Conservation (phyloP, 2,888 invertebrate genomes). For the Callimorpha dominula region DNA sequence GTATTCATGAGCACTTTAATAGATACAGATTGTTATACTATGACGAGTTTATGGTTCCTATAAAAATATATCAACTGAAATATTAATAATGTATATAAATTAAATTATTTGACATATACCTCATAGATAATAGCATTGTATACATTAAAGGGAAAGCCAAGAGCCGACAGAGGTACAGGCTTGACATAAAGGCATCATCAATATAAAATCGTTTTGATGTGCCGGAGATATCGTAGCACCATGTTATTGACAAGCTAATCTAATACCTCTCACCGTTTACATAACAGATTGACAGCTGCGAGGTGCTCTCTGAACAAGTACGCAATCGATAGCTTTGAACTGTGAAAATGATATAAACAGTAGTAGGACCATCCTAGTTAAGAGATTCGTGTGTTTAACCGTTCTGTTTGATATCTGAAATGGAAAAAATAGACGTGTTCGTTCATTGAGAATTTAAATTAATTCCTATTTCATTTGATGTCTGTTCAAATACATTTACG, state of each 20-base stretch:
- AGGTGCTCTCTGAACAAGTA: constrained; percentile 14
- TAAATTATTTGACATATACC: neutral
- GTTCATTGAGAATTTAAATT: neutral
- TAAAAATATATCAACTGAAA: too few relatives aligned
- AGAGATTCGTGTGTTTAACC: neutral
- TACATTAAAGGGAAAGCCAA: neutral
- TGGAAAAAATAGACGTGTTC: neutral
- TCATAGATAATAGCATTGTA: neutral
- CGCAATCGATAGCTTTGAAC: constrained; percentile 18
- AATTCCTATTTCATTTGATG: too few relatives aligned
- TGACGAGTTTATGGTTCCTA: too few relatives aligned
- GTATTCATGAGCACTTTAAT: too few relatives aligned
- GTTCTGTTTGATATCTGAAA: neutral
- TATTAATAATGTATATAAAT: too few relatives aligned
- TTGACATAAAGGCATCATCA: neutral
- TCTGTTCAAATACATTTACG: too few relatives aligned
- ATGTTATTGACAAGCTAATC: constrained; percentile 48
- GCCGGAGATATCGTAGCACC: constrained; percentile 13
- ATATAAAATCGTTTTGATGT: constrained; percentile 21
- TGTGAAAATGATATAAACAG: constrained; percentile 7
- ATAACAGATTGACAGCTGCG: constrained; percentile 30
- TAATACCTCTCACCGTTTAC: constrained; percentile 35
- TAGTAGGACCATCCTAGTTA: neutral
- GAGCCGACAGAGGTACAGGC: neutral
- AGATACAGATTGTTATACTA: too few relatives aligned